Evolutionary conservation across 2,113 vertebrate species (phyloP).

Genomic region (Phoxinus phoxinus): DNA sequence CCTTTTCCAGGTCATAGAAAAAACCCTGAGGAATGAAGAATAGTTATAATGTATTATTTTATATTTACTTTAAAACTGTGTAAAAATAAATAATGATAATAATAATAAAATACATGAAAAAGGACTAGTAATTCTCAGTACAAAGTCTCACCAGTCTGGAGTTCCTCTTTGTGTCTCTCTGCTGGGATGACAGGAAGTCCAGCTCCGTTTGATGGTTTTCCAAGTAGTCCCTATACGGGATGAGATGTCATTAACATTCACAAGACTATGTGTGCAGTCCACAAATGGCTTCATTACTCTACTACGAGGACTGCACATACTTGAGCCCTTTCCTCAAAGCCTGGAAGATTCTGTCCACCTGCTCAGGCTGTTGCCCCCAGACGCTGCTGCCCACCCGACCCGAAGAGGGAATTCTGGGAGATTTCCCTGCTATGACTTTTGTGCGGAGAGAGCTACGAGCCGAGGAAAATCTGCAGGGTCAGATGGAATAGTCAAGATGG

Average conservation of each 20-base stretch:
- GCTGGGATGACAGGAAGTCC: constrained; percentile 86
- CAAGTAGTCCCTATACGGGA: constrained; percentile 81
- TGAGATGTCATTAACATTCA: neutral
- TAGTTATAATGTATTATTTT: neutral
- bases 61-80: neutral
- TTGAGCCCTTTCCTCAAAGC: constrained; percentile 90
- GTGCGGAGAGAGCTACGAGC: constrained; percentile 81
- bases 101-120: neutral
- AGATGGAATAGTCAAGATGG: neutral
- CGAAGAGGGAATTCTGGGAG: constrained; percentile 78
- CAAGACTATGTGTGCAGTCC: neutral
- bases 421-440: constrained; percentile 72
- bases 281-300: neutral
- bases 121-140: neutral
- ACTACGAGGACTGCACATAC: constrained; percentile 73
- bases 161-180: constrained; percentile 88
- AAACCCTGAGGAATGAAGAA: constrained; percentile 83
- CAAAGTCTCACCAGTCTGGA: constrained; percentile 88
- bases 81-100: neutral
- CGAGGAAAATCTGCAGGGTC: constrained; percentile 65
- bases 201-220: constrained; percentile 87
- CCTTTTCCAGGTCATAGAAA: constrained; percentile 97
- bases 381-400: constrained; percentile 71
- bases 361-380: constrained; percentile 83
- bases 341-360: constrained; percentile 90